Evolutionary conservation across 2,888 invertebrate genomes (phyloP).

Genomic region (Hemicrepidius hirtus): DNA sequence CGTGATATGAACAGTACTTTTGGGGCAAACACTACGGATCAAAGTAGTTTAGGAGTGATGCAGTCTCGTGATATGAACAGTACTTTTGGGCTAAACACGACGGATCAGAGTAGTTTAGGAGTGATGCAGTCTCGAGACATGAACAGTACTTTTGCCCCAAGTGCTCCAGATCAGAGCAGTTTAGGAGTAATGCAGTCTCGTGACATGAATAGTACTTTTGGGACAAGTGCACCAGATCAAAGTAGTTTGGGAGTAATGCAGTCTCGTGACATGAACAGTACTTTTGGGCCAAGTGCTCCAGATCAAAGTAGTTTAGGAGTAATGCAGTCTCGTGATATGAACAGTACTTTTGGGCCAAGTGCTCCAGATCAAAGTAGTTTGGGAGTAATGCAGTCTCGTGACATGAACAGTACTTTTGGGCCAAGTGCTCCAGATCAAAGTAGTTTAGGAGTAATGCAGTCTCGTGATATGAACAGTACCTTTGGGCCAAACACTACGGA

Average conservation of each 20-base stretch:
- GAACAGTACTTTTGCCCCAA: not conserved
- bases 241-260: not conserved
- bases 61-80: not conserved
- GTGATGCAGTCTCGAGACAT: not conserved
- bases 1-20: not conserved
- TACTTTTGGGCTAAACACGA: not conserved
- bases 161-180: not conserved
- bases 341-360: not conserved
- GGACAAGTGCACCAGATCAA: not conserved
- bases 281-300: not conserved
- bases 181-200: constrained; percentile 5
- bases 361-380: not conserved
- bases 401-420: not conserved
- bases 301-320: constrained; percentile 9
- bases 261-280: constrained; percentile 1
- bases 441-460: constrained; percentile 12
- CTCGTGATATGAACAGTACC: not conserved
- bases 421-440: not conserved
- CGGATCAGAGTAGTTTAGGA: not conserved
- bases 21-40: not conserved
- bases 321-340: not conserved
- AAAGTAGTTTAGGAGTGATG: constrained; percentile 4
- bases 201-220: not conserved
- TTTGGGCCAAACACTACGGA: not conserved
- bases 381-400: constrained; percentile 1